These are phyloP conservation scores for Aphelinus atriplicis DNA, from an alignment of 1,140 invertebrate species.

Conservation along the genomic window DNA sequence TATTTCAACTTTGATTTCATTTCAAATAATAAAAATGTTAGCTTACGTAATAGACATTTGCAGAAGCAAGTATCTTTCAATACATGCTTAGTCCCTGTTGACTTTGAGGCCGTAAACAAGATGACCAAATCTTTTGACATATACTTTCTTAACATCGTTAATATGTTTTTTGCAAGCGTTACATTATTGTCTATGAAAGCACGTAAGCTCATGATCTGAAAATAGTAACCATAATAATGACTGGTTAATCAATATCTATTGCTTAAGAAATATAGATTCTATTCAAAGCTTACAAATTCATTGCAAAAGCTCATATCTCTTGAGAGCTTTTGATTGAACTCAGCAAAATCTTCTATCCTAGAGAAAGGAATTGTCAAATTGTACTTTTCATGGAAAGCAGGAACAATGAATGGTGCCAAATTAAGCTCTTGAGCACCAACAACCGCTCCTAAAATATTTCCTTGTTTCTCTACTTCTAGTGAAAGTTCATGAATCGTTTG, in stretches of 20 bases:
- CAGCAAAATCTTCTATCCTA: constrained; percentile 21
- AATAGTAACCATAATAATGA: not conserved
- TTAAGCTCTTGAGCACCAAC: constrained; percentile 11
- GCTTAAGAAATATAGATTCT: constrained; percentile 14
- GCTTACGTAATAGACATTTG: constrained; percentile 28
- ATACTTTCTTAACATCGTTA: constrained; percentile 17
- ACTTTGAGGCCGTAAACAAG: constrained; percentile 15
- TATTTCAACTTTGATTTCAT: too few species aligned
- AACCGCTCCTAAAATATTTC: constrained; percentile 9
- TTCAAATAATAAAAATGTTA: not conserved
- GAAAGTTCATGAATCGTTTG: constrained; percentile 1
- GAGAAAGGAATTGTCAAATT: constrained; percentile 14
- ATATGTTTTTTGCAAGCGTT: constrained; percentile 13
- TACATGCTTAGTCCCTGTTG: constrained; percentile 9
- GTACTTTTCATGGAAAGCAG: constrained; percentile 20
- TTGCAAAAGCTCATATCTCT: constrained; percentile 17
- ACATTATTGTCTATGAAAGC: constrained; percentile 19
- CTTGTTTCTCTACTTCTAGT: constrained; percentile 16
- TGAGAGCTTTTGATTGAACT: constrained; percentile 16
- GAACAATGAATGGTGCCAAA: constrained; percentile 20
- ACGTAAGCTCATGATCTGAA: constrained; percentile 21
- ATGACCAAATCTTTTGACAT: constrained; percentile 18
- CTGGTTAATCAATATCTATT: too few species aligned
- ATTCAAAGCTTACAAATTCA: constrained; percentile 25
- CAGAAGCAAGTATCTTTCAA: constrained; percentile 23